phyloP scores from a whole-genome alignment of 2,113 vertebrate species.

The Fukomys damarensis region DNA sequence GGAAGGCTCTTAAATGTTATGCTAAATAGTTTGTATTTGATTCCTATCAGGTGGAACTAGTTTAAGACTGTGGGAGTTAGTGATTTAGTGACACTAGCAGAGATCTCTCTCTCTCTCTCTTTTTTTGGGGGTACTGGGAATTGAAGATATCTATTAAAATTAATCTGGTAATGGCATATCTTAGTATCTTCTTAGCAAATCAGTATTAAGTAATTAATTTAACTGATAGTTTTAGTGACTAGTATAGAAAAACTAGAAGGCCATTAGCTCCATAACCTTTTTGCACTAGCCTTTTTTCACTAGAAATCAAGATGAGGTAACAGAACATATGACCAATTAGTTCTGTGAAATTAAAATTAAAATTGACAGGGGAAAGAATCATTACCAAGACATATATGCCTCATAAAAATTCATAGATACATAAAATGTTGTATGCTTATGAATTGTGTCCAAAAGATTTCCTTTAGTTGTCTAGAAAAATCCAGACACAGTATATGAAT shows the following conservation, averaged over 20 bases:
- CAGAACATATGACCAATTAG: not conserved
- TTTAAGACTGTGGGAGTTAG: not conserved
- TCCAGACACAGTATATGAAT: conserved; percentile 54
- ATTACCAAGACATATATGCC: conserved; percentile 47
- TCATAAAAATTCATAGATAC: conserved; percentile 64
- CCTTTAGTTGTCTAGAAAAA: conserved; percentile 59
- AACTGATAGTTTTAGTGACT: conserved; percentile 33
- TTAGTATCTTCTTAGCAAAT: conserved; percentile 51
- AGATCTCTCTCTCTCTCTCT: too few species aligned
- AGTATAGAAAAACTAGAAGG: conserved; percentile 20
- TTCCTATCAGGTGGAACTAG: conserved; percentile 32
- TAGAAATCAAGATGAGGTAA: conserved; percentile 62
- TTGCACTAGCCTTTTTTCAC: conserved; percentile 35
- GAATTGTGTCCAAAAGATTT: conserved; percentile 49
- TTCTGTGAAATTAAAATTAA: conserved; percentile 13
- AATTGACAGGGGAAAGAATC: conserved; percentile 57
- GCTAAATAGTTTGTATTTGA: conserved; percentile 31
- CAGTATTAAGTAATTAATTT: conserved; percentile 59
- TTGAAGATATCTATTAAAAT: conserved; percentile 47
- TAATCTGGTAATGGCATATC: conserved; percentile 14
- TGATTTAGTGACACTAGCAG: not conserved
- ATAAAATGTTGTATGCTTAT: conserved; percentile 71
- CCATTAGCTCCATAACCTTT: conserved; percentile 56
- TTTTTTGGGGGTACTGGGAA: too few species aligned
- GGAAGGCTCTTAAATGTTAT: conserved; percentile 41